Evolutionary conservation across 2,113 vertebrate species (phyloP), one percentile per base, ranked within the genome.

Genomic region (Struthio camelus): DNA sequence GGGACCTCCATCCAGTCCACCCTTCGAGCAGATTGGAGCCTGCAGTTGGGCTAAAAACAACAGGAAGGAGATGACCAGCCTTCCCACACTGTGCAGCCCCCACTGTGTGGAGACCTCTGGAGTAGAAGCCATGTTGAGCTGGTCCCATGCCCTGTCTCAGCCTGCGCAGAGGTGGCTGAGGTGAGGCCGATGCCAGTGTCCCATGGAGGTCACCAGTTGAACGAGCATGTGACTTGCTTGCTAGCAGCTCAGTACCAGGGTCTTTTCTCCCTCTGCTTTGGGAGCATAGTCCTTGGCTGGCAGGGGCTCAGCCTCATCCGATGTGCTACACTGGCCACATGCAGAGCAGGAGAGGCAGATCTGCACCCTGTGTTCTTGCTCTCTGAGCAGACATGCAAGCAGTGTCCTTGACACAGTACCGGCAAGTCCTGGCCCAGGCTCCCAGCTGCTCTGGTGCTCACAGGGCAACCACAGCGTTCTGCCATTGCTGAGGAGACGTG

Each of bases 141-240:
- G 34, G 79, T 65, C 42, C 71, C 22, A 2, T 19, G 40, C 71
- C 9, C 1, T 65, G 59, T 30, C n/a, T 38, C 62, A 50, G 40
- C 51, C 36, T 56, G 7, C 0, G 1, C 0, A 11, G 2, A 0
- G 8, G 56, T 59, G 67, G 67, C 67, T 54, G 46, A 0, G 1
- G 30, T 75, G 61, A 67, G 67, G 40, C 69, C 56, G 67, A 5
- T 83, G 64, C n/a, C 84, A 23, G 5, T 0, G 0, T 30, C 69
- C n/a, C 44, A 22, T 0, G 2, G 24, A 44, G 70, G 48, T 40
- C 59, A 54, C 0, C 0, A 59, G 90, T 44, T 64, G 22, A 73
- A 14, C 0, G 1, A 0, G 0, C 0, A 7, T 0, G 8, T 30
- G 36, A 32, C 25, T 42, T 5, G 44, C 8, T 17, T 67, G 56